Evolutionary conservation across 2,797 vertebrate genomes (phyloP).

Genomic region (Prionace glauca): DNA sequence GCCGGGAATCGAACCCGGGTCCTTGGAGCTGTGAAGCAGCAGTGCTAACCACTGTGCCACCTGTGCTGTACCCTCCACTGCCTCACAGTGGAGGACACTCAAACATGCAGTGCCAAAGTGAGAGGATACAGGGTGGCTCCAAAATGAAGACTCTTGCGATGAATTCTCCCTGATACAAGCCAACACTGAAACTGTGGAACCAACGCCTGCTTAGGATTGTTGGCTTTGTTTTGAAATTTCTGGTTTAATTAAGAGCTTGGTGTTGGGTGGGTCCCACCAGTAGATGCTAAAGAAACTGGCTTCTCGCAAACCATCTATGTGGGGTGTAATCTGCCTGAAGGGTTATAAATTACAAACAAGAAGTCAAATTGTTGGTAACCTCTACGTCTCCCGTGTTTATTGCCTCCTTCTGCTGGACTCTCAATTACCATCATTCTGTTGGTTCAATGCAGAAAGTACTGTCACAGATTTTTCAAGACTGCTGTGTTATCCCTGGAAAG

Average conservation of each 20-base stretch:
- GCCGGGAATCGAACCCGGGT: too few relatives aligned
- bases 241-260: neutral
- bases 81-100: too few relatives aligned
- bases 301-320: neutral
- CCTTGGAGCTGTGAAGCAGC: too few relatives aligned
- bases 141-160: neutral
- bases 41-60: too few relatives aligned
- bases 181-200: neutral
- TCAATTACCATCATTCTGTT: neutral
- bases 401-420: neutral
- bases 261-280: neutral
- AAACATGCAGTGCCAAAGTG: neutral
- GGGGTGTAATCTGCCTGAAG: constrained; percentile 14
- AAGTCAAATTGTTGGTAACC: neutral
- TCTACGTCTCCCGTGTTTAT: neutral
- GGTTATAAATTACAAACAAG: neutral
- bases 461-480: neutral
- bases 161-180: neutral
- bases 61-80: neutral
- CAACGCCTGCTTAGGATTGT: neutral
- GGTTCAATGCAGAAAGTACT: neutral
- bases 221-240: neutral
- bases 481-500: neutral
- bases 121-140: neutral
- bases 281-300: neutral